phyloP scores from a whole-genome alignment of 1,140 invertebrate species.

The Drosophila mayri region DNA sequence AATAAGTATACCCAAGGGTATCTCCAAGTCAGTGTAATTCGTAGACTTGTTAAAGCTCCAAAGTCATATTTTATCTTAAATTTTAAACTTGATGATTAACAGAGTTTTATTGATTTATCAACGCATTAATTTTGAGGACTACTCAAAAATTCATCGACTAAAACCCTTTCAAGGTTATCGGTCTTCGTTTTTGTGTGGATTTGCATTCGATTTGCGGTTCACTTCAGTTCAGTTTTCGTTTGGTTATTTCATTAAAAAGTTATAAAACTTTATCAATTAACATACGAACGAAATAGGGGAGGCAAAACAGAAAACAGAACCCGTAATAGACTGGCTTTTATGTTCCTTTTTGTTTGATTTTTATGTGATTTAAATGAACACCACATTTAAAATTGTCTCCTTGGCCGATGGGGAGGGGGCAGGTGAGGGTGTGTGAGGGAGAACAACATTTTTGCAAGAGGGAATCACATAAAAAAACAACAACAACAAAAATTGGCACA shows the following conservation, averaged over 20 bases:
- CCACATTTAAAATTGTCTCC: conserved; percentile 42
- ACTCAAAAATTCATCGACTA: conserved; percentile 25
- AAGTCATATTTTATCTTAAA: conserved; percentile 22
- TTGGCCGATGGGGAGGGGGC: neutral
- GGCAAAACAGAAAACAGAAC: conserved; percentile 30
- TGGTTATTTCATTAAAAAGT: conserved; percentile 54
- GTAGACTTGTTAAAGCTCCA: neutral
- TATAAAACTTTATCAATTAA: conserved; percentile 59
- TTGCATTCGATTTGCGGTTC: conserved; percentile 25
- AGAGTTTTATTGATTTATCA: conserved; percentile 31
- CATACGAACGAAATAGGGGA: conserved; percentile 33
- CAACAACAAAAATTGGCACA: conserved; percentile 61
- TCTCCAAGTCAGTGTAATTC: neutral
- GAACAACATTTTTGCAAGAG: conserved; percentile 41
- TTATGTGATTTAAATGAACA: conserved; percentile 75
- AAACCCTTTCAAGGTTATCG: conserved; percentile 58
- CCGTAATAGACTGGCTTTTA: conserved; percentile 40
- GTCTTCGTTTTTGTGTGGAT: conserved; percentile 6
- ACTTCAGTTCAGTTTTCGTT: conserved; percentile 17
- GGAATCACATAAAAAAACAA: conserved; percentile 3
- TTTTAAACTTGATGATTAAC: conserved; percentile 23
- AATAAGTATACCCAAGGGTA: neutral
- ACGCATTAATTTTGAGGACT: conserved; percentile 9
- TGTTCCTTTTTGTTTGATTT: conserved; percentile 51
- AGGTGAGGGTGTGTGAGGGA: neutral